Conservation (phyloP, 2,113 vertebrate species). For the Eonycteris spelaea region DNA sequence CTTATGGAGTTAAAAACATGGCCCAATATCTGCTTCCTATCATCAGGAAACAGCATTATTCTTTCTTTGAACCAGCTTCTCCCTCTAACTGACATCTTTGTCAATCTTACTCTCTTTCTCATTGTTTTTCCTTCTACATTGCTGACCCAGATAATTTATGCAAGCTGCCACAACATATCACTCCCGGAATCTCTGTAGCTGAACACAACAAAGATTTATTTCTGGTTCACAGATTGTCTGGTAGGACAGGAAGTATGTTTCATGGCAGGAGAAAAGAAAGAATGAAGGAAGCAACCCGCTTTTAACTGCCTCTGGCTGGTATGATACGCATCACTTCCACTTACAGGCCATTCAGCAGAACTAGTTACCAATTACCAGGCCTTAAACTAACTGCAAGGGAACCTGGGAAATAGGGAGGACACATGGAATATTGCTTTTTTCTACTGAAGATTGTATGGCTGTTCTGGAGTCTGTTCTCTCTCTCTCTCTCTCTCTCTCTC, state of each 20-base stretch:
- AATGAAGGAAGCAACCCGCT: neutral
- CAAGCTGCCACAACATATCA: neutral
- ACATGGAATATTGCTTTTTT: neutral
- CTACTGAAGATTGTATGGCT: neutral
- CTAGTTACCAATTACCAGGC: neutral
- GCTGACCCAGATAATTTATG: slow-evolving; percentile 30
- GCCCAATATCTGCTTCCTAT: neutral
- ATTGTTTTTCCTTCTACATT: neutral
- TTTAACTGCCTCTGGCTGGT: neutral
- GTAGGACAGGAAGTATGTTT: neutral
- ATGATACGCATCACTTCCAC: neutral
- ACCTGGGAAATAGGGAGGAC: neutral
- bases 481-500: neutral
- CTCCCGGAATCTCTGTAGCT: neutral
- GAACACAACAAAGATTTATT: slow-evolving; percentile 16
- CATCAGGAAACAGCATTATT: neutral
- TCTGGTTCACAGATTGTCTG: neutral
- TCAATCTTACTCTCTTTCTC: neutral
- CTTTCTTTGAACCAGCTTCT: neutral
- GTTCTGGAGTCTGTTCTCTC: neutral
- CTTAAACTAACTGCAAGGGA: neutral
- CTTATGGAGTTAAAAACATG: neutral
- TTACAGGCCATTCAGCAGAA: neutral
- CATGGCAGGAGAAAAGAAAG: neutral
- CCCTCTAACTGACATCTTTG: neutral